Evolutionary conservation across 2,113 vertebrate genomes (phyloP).

Genomic region (Brachionichthys hirsutus): DNA sequence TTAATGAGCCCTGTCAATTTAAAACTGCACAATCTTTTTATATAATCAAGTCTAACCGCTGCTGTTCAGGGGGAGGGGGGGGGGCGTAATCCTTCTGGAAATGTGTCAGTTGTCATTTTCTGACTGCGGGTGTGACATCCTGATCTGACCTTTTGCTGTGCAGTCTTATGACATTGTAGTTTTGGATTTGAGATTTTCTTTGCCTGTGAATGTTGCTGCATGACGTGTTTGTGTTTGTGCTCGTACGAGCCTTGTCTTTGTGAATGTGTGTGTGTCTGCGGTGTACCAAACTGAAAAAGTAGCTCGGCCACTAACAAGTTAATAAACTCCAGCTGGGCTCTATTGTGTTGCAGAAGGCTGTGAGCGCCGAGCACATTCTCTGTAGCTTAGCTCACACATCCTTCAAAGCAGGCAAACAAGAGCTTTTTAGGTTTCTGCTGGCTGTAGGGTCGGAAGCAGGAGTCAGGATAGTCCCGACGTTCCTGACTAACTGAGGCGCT

Average conservation of each 20-base stretch:
- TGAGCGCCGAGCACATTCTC: conserved; percentile 61
- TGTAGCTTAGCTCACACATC: conserved; percentile 54
- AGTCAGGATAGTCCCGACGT: neutral
- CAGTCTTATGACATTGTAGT: conserved; percentile 16
- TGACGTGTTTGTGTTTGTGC: conserved; percentile 21
- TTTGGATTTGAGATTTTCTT: conserved; percentile 40
- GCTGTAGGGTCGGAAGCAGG: neutral
- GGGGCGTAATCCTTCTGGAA: conserved; percentile 32
- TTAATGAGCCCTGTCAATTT: conserved; percentile 48
- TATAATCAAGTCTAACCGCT: conserved; percentile 36
- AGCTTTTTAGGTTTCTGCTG: conserved; percentile 3
- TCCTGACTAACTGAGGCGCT: neutral
- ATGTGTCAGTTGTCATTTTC: conserved; percentile 19
- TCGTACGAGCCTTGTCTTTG: neutral
- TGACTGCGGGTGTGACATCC: conserved; percentile 23
- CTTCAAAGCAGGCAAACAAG: conserved; percentile 22
- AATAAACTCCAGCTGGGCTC: conserved; percentile 71
- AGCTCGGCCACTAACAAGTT: conserved; percentile 68
- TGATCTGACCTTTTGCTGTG: conserved; percentile 34
- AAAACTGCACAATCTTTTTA: conserved; percentile 8
- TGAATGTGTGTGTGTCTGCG: conserved; percentile 9
- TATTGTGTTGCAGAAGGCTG: conserved; percentile 50
- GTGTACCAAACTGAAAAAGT: conserved; percentile 58
- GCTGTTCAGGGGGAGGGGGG: conserved; percentile 4
- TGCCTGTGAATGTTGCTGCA: conserved; percentile 19